Percentiles rank a stretch among this genome's conserved stretches.
Evolutionary conservation across 2,888 invertebrate genomes (phyloP).

Genomic region (Chrysotoxum bicinctum): DNA sequence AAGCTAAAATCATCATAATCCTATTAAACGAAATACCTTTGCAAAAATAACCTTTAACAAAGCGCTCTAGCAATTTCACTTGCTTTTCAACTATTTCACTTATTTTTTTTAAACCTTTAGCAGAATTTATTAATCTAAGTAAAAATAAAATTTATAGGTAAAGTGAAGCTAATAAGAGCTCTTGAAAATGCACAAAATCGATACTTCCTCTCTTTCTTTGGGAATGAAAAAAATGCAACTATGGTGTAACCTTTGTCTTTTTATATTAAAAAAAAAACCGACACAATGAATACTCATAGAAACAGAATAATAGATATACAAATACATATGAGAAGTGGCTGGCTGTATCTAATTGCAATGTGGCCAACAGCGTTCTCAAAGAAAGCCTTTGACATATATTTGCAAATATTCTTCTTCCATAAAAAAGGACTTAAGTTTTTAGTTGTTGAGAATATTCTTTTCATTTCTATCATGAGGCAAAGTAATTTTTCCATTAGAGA

Average conservation of each 20-base stretch:
- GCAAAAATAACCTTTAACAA: slow-evolving; percentile 13
- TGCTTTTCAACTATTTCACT: slow-evolving; percentile 3
- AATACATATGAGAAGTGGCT: slow-evolving; percentile 9
- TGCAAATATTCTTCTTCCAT: slow-evolving; percentile 2
- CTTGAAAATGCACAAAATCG: slow-evolving; percentile 17
- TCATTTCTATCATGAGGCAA: background rate
- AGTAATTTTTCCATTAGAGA: background rate
- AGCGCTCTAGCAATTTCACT: slow-evolving; percentile 6
- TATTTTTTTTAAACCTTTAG: background rate
- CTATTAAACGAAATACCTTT: background rate
- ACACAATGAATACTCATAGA: slow-evolving; percentile 8
- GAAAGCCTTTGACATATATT: slow-evolving; percentile 26
- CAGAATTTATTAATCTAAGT: slow-evolving; percentile 11
- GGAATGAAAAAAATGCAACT: background rate
- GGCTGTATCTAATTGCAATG: slow-evolving; percentile 29
- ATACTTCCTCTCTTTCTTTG: background rate
- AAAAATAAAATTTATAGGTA: background rate
- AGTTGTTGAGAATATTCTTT: background rate
- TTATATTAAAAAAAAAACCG: background rate
- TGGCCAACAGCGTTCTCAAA: slow-evolving; percentile 15
- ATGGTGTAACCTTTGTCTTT: slow-evolving; percentile 9
- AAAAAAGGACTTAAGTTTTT: background rate
- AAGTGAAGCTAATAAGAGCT: slow-evolving; percentile 16
- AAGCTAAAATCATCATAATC: slow-evolving; percentile 13
- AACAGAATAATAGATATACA: background rate